These are phyloP conservation scores for Perithous albicinctus DNA, from an alignment of 2,888 invertebrate species.

Conservation along the genomic window DNA sequence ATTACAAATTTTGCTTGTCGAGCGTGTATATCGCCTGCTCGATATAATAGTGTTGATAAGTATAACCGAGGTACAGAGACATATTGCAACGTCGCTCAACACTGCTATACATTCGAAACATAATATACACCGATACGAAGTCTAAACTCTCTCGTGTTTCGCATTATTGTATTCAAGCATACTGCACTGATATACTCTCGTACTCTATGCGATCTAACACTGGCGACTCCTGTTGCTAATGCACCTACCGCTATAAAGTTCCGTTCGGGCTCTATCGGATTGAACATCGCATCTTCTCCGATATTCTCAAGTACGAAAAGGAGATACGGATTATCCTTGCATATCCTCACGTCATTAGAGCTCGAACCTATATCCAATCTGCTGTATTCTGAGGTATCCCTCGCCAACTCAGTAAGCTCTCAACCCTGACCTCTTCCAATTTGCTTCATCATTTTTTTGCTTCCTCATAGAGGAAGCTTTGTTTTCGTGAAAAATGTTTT, in stretches of 20 bases:
- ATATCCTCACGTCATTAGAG: not conserved
- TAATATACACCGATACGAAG: not conserved
- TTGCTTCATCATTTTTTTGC: too few relatives aligned
- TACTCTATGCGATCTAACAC: too few relatives aligned
- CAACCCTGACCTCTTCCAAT: too few relatives aligned
- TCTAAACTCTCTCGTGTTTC: not conserved
- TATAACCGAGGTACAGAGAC: conserved; percentile 22
- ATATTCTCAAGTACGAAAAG: conserved; percentile 3
- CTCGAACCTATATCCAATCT: conserved; percentile 1
- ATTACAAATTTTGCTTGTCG: conserved; percentile 55
- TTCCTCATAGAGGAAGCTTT: too few relatives aligned
- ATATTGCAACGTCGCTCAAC: too few relatives aligned
- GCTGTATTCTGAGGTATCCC: too few relatives aligned
- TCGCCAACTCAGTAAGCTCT: too few relatives aligned
- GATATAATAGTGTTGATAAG: conserved; percentile 61
- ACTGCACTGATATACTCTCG: conserved; percentile 9
- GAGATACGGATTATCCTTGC: conserved; percentile 8
- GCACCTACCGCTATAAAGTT: conserved; percentile 1
- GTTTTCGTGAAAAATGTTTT: too few relatives aligned
- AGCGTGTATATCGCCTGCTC: conserved; percentile 6
- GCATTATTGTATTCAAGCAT: conserved; percentile 14
- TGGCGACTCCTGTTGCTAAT: conserved; percentile 3
- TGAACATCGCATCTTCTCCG: conserved; percentile 4
- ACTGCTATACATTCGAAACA: too few relatives aligned
- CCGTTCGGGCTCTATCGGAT: not conserved